Evolutionary conservation across 1,140 invertebrate species (phyloP).

Genomic region (Reticulitermes speratus): DNA sequence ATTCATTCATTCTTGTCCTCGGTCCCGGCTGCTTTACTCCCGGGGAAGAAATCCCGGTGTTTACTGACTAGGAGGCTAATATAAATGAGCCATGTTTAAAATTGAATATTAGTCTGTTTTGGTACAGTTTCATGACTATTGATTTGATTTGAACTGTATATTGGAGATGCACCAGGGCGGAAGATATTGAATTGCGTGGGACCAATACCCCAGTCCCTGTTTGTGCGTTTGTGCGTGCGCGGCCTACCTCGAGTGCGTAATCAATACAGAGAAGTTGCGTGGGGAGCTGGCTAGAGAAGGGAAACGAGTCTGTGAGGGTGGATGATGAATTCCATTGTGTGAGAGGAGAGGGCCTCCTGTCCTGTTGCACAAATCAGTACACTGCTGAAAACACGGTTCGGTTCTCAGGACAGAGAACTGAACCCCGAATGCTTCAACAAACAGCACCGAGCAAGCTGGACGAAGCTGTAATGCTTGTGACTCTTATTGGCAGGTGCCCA

Average conservation of each 20-base stretch:
- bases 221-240: neutral
- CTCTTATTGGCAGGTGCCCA: too few relatives aligned
- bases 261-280: slow-evolving; percentile 6
- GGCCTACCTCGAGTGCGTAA: neutral
- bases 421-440: too few relatives aligned
- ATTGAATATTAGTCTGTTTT: neutral
- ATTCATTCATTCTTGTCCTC: too few relatives aligned
- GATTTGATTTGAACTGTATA: too few relatives aligned
- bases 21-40: too few relatives aligned
- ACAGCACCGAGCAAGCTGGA: too few relatives aligned
- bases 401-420: too few relatives aligned
- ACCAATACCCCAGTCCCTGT: neutral
- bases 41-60: too few relatives aligned
- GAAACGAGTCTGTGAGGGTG: neutral
- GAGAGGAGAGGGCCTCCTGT: neutral
- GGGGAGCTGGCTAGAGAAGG: neutral
- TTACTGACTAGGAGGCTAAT: too few relatives aligned
- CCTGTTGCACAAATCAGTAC: neutral
- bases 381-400: too few relatives aligned
- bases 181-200: neutral
- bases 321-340: neutral
- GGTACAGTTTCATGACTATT: neutral
- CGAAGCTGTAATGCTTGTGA: too few relatives aligned
- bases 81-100: too few relatives aligned
- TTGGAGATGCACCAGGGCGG: neutral